These are phyloP conservation scores for Notolabrus celidotus DNA, from an alignment of 2,797 vertebrate species.

Conservation along the genomic window DNA sequence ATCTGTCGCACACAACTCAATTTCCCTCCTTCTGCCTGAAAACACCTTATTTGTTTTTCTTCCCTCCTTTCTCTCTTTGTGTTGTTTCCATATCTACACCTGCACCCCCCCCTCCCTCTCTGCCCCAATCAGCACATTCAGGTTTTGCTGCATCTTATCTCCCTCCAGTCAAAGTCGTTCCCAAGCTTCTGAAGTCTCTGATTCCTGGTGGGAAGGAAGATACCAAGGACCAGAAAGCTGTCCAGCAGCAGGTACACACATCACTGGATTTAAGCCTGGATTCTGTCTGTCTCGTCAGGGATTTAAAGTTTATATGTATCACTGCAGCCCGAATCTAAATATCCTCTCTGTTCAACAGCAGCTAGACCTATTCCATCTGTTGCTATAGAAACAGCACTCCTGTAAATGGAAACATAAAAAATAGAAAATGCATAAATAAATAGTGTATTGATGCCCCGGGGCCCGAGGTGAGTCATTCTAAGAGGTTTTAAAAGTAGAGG, in stretches of 20 bases:
- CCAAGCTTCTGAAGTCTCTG: constrained; percentile 94
- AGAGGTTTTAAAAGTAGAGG: too few species aligned
- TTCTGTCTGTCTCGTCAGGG: constrained; percentile 25
- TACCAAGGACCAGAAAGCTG: constrained; percentile 79
- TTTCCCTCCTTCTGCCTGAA: background rate
- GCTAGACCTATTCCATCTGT: constrained; percentile 42
- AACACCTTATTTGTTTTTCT: background rate
- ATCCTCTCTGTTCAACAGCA: constrained; percentile 37
- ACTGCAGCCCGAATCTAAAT: constrained; percentile 44
- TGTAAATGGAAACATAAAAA: constrained; percentile 47
- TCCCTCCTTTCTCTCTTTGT: constrained; percentile 5
- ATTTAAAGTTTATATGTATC: constrained; percentile 43
- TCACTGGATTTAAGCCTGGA: constrained; percentile 15
- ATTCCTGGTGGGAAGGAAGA: constrained; percentile 90
- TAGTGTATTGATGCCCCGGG: constrained; percentile 27
- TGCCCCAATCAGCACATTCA: constrained; percentile 77
- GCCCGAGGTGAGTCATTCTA: constrained; percentile 18
- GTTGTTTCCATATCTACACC: constrained; percentile 19
- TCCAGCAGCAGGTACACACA: constrained; percentile 88
- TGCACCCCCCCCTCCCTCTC: constrained; percentile 11
- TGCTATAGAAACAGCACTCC: constrained; percentile 63
- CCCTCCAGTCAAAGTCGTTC: constrained; percentile 91
- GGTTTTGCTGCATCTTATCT: constrained; percentile 88
- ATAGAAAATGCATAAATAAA: constrained; percentile 7
- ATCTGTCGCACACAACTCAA: background rate